Evolutionary conservation across 2,888 invertebrate genomes (phyloP).

Genomic region (Lasioglossum villosulum): DNA sequence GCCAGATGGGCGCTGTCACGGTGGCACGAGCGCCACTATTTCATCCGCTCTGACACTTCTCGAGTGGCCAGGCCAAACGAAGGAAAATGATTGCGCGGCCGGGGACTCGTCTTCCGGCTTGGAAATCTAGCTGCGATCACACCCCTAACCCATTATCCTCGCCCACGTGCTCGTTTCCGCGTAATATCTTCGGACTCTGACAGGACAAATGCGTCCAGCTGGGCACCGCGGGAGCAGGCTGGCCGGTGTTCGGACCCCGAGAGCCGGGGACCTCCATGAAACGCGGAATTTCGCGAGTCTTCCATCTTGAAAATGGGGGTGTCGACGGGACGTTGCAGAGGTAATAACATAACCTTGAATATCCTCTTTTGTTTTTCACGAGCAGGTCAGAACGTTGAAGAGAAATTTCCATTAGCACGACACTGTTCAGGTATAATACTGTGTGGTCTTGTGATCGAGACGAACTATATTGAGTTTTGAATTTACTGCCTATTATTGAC

Average conservation of each 20-base stretch:
- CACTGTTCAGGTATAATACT: no score
- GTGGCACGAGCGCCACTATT: constrained; percentile 76
- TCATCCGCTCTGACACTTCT: constrained; percentile 72
- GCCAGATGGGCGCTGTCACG: constrained; percentile 77
- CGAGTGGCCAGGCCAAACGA: constrained; percentile 70
- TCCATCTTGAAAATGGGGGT: constrained; percentile 38
- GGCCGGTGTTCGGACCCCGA: constrained; percentile 29
- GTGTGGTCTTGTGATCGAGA: no score
- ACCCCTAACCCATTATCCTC: constrained; percentile 74
- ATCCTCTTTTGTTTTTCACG: background rate
- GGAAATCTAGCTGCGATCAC: constrained; percentile 72
- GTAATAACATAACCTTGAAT: background rate
- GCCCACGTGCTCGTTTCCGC: constrained; percentile 69
- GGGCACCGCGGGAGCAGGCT: constrained; percentile 58
- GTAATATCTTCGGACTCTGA: constrained; percentile 66
- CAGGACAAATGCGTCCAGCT: constrained; percentile 67
- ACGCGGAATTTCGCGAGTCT: constrained; percentile 47
- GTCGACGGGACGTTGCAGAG: background rate
- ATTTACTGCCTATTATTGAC: no score
- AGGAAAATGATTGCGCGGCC: constrained; percentile 74
- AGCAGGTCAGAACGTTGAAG: background rate
- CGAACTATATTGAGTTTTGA: no score
- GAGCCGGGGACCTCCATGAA: constrained; percentile 29
- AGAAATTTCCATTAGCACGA: no score
- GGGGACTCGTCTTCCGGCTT: constrained; percentile 72